Percentiles rank a stretch among this genome's conserved stretches.
Evolutionary conservation across 2,113 vertebrate genomes (phyloP).

Genomic region (Corythaeola cristata): DNA sequence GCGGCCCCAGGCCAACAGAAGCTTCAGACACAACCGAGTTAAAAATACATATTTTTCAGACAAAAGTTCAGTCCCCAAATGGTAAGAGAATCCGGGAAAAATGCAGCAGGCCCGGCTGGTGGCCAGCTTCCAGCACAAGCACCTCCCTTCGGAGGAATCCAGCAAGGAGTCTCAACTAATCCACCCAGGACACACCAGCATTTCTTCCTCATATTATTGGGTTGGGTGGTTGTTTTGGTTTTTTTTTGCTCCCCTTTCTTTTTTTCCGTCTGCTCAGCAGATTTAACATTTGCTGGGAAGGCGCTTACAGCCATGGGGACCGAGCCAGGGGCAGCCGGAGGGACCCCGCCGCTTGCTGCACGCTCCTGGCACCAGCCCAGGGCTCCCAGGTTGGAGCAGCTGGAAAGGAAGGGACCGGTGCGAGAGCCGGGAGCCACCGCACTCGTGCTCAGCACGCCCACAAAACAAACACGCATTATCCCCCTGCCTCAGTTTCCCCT

Average conservation of each 20-base stretch:
- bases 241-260: not conserved
- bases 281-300: not conserved
- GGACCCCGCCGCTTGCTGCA: rapidly evolving
- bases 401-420: not conserved
- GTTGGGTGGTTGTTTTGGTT: not conserved
- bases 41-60: constrained; percentile 43
- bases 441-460: rapidly evolving
- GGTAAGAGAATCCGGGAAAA: constrained; percentile 55
- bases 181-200: constrained; percentile 59
- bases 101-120: constrained; percentile 43
- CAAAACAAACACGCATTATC: rapidly evolving
- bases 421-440: not conserved
- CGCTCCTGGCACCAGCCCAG: not conserved
- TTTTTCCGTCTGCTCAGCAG: constrained; percentile 35
- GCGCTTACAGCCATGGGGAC: rapidly evolving
- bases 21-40: constrained; percentile 6
- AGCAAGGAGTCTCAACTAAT: constrained; percentile 51
- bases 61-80: constrained; percentile 58
- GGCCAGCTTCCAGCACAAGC: not conserved
- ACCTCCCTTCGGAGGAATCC: constrained; percentile 68
- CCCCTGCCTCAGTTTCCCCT: not conserved
- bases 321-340: rapidly evolving
- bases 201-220: constrained; percentile 41
- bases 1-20: not conserved
- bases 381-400: not conserved